phyloP scores from a whole-genome alignment of 2,113 vertebrate species.

The Nothobranchius kuhntae region DNA sequence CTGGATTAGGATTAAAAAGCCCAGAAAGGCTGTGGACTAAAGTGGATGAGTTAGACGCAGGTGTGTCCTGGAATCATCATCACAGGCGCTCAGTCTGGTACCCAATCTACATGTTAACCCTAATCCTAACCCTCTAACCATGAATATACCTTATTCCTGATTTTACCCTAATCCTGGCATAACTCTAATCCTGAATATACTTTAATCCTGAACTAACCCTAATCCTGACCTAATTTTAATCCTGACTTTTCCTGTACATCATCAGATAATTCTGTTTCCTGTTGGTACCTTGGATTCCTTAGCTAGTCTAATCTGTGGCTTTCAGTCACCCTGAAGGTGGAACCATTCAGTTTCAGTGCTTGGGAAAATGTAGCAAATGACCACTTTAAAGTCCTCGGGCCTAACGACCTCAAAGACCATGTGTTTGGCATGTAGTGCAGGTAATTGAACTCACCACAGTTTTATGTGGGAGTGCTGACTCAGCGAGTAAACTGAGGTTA shows the following conservation, averaged over 20 bases:
- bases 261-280: background rate
- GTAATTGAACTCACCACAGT: slow-evolving; percentile 80
- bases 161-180: too few species aligned
- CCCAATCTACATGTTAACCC: too few species aligned
- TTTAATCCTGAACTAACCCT: too few species aligned
- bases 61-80: too few species aligned
- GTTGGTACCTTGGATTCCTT: slow-evolving; percentile 23
- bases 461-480: slow-evolving; percentile 84
- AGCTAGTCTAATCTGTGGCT: slow-evolving; percentile 20
- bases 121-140: too few species aligned
- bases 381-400: slow-evolving; percentile 56
- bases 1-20: too few species aligned
- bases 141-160: too few species aligned
- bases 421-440: slow-evolving; percentile 65
- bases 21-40: slow-evolving; percentile 2
- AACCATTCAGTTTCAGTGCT: slow-evolving; percentile 52
- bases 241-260: too few species aligned
- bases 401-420: slow-evolving; percentile 52
- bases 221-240: too few species aligned
- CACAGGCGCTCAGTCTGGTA: too few species aligned
- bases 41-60: background rate
- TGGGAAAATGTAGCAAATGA: slow-evolving; percentile 59
- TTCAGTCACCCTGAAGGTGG: slow-evolving; percentile 48
- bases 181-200: too few species aligned
- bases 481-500: slow-evolving; percentile 45